phyloP scores from a whole-genome alignment of 2,888 invertebrate species.

The Coenonympha glycerion region DNA sequence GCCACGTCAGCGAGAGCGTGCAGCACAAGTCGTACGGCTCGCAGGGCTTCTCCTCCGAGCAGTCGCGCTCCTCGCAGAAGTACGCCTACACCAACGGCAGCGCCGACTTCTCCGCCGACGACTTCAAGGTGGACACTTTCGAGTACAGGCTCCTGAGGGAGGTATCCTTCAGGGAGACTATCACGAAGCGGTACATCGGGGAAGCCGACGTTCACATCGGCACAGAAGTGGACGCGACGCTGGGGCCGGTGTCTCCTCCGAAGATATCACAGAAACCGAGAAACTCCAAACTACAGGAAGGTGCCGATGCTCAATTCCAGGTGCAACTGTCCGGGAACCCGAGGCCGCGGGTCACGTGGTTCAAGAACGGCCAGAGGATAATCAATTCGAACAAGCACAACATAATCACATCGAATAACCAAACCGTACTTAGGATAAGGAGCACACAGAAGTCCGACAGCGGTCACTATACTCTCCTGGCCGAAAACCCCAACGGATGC shows the following conservation, averaged over 20 bases:
- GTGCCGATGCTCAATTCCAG: constrained; percentile 93
- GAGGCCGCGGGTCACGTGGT: constrained; percentile 95
- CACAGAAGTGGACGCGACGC: constrained; percentile 81
- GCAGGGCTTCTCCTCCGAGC: constrained; percentile 73
- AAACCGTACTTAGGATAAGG: constrained; percentile 90
- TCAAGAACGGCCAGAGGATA: constrained; percentile 95
- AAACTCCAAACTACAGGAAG: constrained; percentile 94
- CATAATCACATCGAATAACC: constrained; percentile 88
- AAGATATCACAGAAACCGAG: constrained; percentile 92
- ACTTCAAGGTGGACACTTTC: constrained; percentile 94
- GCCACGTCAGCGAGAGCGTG: constrained; percentile 77
- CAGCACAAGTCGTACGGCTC: constrained; percentile 78
- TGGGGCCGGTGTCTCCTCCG: constrained; percentile 89
- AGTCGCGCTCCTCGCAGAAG: constrained; percentile 71
- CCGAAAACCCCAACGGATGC: constrained; percentile 95
- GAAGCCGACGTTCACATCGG: constrained; percentile 86
- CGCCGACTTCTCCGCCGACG: constrained; percentile 78
- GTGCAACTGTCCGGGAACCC: constrained; percentile 94
- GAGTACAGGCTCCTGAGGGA: constrained; percentile 95
- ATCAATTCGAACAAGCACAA: constrained; percentile 87
- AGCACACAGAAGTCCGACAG: constrained; percentile 89
- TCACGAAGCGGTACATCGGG: constrained; percentile 84
- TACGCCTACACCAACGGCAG: constrained; percentile 84
- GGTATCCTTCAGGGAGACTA: constrained; percentile 91
- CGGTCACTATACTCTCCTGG: constrained; percentile 94